These are phyloP conservation scores for Ellobius talpinus DNA, from an alignment of 2,113 vertebrate species.

Conservation along the genomic window DNA sequence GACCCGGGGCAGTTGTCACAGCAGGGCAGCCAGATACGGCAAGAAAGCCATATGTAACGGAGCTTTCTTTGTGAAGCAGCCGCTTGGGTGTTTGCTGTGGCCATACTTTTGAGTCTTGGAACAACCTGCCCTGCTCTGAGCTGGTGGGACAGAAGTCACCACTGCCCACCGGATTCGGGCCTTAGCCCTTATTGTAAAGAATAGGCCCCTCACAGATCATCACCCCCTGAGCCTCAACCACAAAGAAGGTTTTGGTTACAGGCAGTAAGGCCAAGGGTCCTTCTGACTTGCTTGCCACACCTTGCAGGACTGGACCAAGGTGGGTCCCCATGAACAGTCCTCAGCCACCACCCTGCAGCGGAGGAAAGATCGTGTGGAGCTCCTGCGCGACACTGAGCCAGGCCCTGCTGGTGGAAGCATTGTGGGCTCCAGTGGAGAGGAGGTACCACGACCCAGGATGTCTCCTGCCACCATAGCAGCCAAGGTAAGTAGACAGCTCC, in stretches of 20 bases:
- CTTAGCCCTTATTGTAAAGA: not conserved
- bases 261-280: not conserved
- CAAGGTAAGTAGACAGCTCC: constrained; percentile 87
- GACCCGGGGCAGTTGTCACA: not conserved
- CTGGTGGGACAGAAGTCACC: not conserved
- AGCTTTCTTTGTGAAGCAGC: not conserved
- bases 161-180: not conserved
- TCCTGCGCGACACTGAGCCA: constrained; percentile 91
- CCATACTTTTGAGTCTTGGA: not conserved
- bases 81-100: not conserved
- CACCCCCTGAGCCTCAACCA: not conserved
- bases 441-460: constrained; percentile 90
- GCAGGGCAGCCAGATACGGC: not conserved
- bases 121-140: not conserved
- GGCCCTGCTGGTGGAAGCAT: constrained; percentile 82
- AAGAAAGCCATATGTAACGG: not conserved
- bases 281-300: not conserved
- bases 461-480: constrained; percentile 92
- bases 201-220: not conserved
- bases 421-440: constrained; percentile 85
- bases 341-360: constrained; percentile 91
- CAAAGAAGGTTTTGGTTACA: not conserved
- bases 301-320: constrained; percentile 96
- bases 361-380: constrained; percentile 93
- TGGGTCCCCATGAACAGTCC: constrained; percentile 92